Evolutionary conservation across 2,888 invertebrate species (phyloP), one percentile per base, ranked within the genome.

Genomic region (Platycheirus albimanus): DNA sequence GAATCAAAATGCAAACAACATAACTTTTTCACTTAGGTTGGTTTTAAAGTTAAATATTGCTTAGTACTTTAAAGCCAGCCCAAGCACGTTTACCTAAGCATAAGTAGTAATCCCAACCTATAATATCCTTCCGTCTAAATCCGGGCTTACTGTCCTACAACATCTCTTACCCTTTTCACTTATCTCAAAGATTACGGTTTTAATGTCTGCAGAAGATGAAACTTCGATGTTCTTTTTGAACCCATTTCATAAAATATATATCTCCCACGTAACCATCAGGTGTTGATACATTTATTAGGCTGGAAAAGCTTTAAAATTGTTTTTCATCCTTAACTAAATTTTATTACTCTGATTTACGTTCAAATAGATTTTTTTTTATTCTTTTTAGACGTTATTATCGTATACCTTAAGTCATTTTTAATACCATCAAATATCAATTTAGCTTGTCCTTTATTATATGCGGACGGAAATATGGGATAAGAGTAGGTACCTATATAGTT

Each of bases 341-440:
- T 24, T 6, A 0, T 13, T 51, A 15, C 15, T 51, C 15, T 51
- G 51, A 51, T 51, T 30, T 51, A 51, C 51, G 28, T 10, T 51
- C 15, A 51, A 28, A 49, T 13, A 13, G 8, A 15, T n/a, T n/a
- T n/a, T n/a, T 2, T 19, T 10, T 54, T 54, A 6, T 6, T 17
- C 19, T 11, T 6, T 17, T 17, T 10, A 15, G 3, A 15, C 11
- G 0, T 11, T 33, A 52, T 33, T 11, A 54, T 19, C n/a, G n/a
- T n/a, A n/a, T 6, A 19, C 2, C 19, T 54, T 54, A 19, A 20
- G 38, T 56, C n/a, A 38, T 38, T 56, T 38, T 56, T 20, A 56
- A 54, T 36, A 8, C 2, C 8, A 13, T n/a, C 38, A 19, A 20
- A 8, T 56, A 3, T 20, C 36, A 19, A n/a, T 20, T 13, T 20